A percentile compares a stretch with the other conserved stretches of the same genome.
Evolutionary conservation across 2,888 invertebrate species (phyloP).

Genomic region (Sarcophaga carnaria): DNA sequence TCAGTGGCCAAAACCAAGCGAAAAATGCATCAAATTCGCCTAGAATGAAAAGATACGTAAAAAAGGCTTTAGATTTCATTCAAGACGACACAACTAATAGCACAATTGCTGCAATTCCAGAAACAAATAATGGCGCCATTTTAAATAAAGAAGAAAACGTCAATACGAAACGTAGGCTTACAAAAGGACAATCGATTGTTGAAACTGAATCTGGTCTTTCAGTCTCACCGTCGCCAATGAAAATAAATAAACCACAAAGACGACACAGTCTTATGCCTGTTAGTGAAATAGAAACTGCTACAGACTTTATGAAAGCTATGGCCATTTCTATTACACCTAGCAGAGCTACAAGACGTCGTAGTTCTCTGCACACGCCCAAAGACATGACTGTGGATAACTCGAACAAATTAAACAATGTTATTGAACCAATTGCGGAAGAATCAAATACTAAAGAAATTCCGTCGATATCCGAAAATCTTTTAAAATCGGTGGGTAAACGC

Average conservation of each 20-base stretch:
- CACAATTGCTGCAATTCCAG: not conserved
- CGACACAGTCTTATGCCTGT: slow-evolving; percentile 51
- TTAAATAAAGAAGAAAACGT: not conserved
- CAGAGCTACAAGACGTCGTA: slow-evolving; percentile 71
- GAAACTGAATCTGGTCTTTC: slow-evolving; percentile 2
- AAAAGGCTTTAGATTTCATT: slow-evolving; percentile 43
- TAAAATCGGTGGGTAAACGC: slow-evolving; percentile 34
- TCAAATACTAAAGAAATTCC: not conserved
- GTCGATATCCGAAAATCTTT: not conserved
- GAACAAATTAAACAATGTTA: slow-evolving; percentile 15
- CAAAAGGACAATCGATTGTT: slow-evolving; percentile 41
- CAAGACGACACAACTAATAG: not conserved
- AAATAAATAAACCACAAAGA: slow-evolving; percentile 10
- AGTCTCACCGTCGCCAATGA: not conserved
- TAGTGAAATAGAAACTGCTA: slow-evolving; percentile 48
- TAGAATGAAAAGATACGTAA: slow-evolving; percentile 8
- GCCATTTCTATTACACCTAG: slow-evolving; percentile 39
- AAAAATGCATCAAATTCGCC: not conserved
- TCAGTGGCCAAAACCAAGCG: slow-evolving; percentile 25
- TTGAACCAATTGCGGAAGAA: slow-evolving; percentile 66
- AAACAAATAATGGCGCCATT: not conserved
- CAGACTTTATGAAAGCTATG: slow-evolving; percentile 30
- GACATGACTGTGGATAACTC: slow-evolving; percentile 54
- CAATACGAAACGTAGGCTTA: slow-evolving; percentile 11
- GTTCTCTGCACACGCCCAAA: slow-evolving; percentile 68